Evolutionary conservation across 2,113 vertebrate species (phyloP).

Genomic region (Sphaerodactylus townsendi): DNA sequence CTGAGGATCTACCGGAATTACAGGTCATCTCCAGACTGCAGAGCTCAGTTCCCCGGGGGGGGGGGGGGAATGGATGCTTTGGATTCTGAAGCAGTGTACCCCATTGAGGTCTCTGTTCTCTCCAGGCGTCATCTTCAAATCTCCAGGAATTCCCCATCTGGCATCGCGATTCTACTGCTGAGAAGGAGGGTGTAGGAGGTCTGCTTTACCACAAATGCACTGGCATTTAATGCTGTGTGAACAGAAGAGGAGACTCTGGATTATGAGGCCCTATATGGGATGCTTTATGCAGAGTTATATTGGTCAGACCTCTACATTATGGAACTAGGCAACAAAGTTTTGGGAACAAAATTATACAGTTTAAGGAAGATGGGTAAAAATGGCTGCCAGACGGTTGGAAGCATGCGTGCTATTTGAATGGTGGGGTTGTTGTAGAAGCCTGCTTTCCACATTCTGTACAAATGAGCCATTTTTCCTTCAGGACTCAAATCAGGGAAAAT

Average conservation of each 20-base stretch:
- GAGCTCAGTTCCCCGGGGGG: too few relatives aligned
- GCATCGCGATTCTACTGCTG: background rate
- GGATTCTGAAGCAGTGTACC: too few relatives aligned
- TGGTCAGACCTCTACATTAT: background rate
- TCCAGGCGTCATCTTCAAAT: too few relatives aligned
- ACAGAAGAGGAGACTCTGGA: background rate
- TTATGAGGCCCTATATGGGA: background rate
- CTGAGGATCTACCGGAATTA: too few relatives aligned
- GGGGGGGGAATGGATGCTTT: too few relatives aligned
- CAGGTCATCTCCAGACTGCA: too few relatives aligned
- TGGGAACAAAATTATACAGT: background rate
- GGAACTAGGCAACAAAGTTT: background rate
- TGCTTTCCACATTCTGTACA: background rate
- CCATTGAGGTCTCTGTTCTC: too few relatives aligned
- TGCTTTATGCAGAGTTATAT: background rate
- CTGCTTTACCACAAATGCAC: background rate
- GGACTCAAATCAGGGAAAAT: background rate
- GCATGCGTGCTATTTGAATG: background rate
- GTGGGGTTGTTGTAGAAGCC: background rate
- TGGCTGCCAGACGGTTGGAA: too few relatives aligned
- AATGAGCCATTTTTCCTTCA: background rate
- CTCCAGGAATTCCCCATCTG: too few relatives aligned
- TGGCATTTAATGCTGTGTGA: background rate
- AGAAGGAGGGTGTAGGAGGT: background rate
- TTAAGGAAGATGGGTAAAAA: too few relatives aligned